Percentiles rank a stretch among this genome's conserved stretches.
Evolutionary conservation across 2,888 invertebrate genomes (phyloP).

Genomic region (Hydrotaea cyrtoneurina): DNA sequence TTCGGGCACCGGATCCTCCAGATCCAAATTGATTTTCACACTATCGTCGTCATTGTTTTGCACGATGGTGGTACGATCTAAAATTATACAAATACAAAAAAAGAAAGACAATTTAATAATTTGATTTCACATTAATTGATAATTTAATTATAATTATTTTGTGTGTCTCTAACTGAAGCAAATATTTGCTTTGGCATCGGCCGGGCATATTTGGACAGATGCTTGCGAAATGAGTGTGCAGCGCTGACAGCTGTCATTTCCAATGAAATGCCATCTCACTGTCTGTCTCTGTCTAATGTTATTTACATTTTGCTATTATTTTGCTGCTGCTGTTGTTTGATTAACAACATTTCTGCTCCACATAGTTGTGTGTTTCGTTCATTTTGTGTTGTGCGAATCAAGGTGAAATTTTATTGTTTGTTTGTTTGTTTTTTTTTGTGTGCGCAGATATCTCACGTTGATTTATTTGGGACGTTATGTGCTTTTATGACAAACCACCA

Average conservation of each 20-base stretch:
- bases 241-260: slow-evolving; percentile 25
- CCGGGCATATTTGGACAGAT: neutral
- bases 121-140: too few species aligned
- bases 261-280: neutral
- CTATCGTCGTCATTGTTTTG: slow-evolving; percentile 75
- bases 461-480: neutral
- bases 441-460: neutral
- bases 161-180: neutral
- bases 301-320: too few species aligned
- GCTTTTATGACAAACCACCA: neutral
- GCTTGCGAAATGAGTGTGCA: too few species aligned
- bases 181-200: neutral
- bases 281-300: neutral
- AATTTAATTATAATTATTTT: neutral
- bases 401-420: slow-evolving; percentile 21
- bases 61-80: slow-evolving; percentile 71
- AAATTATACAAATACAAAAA: slow-evolving; percentile 62
- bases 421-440: neutral
- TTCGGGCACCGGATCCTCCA: slow-evolving; percentile 83
- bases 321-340: neutral
- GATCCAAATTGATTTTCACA: slow-evolving; percentile 76
- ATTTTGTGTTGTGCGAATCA: neutral
- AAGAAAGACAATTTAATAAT: too few species aligned
- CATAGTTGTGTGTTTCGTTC: neutral
- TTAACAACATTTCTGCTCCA: too few species aligned